phyloP scores from a whole-genome alignment of 2,888 invertebrate species.

The Rhimphoctona megacephalus region DNA sequence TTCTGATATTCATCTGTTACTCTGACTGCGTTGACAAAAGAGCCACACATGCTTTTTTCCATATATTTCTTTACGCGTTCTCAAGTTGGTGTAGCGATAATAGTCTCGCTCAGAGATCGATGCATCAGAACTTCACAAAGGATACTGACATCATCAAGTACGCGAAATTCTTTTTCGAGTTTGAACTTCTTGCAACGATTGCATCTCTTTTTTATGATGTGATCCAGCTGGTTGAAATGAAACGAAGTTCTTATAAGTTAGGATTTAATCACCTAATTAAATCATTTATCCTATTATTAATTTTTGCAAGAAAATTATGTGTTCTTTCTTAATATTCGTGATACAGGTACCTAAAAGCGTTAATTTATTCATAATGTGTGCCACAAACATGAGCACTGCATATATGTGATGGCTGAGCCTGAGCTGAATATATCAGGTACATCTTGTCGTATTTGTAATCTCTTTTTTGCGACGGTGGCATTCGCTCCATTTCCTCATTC shows the following conservation, averaged over 20 bases:
- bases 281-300: not conserved
- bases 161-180: not conserved
- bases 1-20: slow-evolving; percentile 1
- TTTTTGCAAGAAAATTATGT: not conserved
- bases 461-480: slow-evolving; percentile 78
- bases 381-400: slow-evolving; percentile 33
- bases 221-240: not conserved
- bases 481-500: slow-evolving; percentile 76
- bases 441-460: slow-evolving; percentile 83
- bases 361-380: slow-evolving; percentile 38
- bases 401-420: not conserved
- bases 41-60: not conserved
- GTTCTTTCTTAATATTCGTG: not conserved
- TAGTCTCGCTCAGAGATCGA: not conserved
- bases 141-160: not conserved
- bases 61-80: not conserved
- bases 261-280: not conserved
- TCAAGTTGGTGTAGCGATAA: not conserved
- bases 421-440: slow-evolving; percentile 37
- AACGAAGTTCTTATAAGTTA: not conserved
- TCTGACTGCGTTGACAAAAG: not conserved
- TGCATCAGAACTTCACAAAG: not conserved
- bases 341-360: slow-evolving; percentile 19
- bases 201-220: too few species aligned
- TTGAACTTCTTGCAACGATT: too few species aligned